Base-by-base conservation (phyloP, 2,888 invertebrate species). In the Elaeidobius kamerunicus region DNA sequence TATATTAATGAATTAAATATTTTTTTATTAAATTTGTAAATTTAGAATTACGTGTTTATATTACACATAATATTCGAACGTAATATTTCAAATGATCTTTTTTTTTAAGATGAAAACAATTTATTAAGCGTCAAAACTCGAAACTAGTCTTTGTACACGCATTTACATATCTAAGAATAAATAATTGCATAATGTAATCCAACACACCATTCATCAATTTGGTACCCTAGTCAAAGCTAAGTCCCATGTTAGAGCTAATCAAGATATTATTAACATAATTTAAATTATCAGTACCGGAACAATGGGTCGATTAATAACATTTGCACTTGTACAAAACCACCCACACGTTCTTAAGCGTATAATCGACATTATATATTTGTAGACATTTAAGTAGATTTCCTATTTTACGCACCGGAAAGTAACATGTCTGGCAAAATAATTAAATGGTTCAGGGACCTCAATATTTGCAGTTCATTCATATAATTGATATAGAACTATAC, bases 221-320 rank as follows among this genome's bases (percentile, higher is more conserved):
- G 30, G 30, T 11, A 30, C 16, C 15, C 18, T 36, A 3, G 36
- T 18, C 36, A 2, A 2, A 16, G 36, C 1, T 16, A 11, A 15
- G 27, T 45, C 36, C 12, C 20, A 34, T 32, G 19, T 23, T 27
- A 9, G 16, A 32, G 19, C 19, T 39, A 52, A 39, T 52, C 45
- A 41, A 40, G 40, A 39, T 40, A 12, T 23, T 20, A 51, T 51
- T 51, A 52, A 1, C 52, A 52, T 52, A 52, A 52, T 52, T 52
- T 40, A 19, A 45, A 30, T 45, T 52, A 45, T 52, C 45, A 16
- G 32, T 15, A 38, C n/a, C n/a, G 52, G 27, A 45, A 52, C 52
- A 52, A 52, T 52, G 45, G 45, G 39, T 52, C 40, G 45, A 52
- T 52, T 52, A 52, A 52, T 45, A 52, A 45, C 40, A 45, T 45